phyloP scores from a whole-genome alignment of 2,888 invertebrate genomes.

The Folsomia manolachei region DNA sequence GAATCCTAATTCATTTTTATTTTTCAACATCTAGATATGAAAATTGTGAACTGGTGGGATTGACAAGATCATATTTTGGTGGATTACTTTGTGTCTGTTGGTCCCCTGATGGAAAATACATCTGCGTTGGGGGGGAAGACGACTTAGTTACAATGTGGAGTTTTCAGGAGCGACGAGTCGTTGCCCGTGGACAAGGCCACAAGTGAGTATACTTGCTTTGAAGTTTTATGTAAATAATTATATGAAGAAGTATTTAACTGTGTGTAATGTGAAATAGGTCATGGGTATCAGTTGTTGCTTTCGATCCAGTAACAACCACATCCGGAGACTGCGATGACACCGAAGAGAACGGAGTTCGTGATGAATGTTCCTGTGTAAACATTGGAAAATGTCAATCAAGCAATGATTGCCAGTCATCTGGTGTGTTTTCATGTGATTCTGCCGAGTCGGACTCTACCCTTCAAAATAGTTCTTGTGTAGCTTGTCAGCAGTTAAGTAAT shows the following conservation, averaged over 20 bases:
- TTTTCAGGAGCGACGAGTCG: slow-evolving; percentile 83
- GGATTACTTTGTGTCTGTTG: slow-evolving; percentile 95
- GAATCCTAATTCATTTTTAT: slow-evolving; percentile 58
- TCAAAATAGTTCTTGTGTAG: slow-evolving; percentile 30
- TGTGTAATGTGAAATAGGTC: too few species aligned
- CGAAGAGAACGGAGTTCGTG: slow-evolving; percentile 57
- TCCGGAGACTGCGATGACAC: slow-evolving; percentile 59
- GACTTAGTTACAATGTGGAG: slow-evolving; percentile 98
- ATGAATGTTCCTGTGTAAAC: slow-evolving; percentile 24
- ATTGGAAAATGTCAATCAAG: slow-evolving; percentile 38
- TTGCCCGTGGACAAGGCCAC: slow-evolving; percentile 86
- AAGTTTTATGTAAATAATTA: neutral
- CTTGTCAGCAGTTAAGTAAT: slow-evolving; percentile 33
- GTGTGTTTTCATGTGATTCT: slow-evolving; percentile 50
- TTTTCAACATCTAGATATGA: slow-evolving; percentile 95
- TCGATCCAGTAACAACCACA: slow-evolving; percentile 80
- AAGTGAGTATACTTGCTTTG: slow-evolving; percentile 34
- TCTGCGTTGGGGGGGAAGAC: slow-evolving; percentile 97
- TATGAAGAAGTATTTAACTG: neutral
- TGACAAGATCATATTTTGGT: slow-evolving; percentile 95
- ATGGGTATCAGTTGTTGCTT: slow-evolving; percentile 96
- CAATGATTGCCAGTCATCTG: slow-evolving; percentile 46
- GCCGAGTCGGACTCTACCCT: slow-evolving; percentile 33
- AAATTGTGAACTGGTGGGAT: slow-evolving; percentile 91
- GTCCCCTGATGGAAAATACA: slow-evolving; percentile 94